A percentile compares a stretch with the other conserved stretches of the same genome.
phyloP scores from a whole-genome alignment of 2,888 invertebrate species.

The Subacronicta megacephala region DNA sequence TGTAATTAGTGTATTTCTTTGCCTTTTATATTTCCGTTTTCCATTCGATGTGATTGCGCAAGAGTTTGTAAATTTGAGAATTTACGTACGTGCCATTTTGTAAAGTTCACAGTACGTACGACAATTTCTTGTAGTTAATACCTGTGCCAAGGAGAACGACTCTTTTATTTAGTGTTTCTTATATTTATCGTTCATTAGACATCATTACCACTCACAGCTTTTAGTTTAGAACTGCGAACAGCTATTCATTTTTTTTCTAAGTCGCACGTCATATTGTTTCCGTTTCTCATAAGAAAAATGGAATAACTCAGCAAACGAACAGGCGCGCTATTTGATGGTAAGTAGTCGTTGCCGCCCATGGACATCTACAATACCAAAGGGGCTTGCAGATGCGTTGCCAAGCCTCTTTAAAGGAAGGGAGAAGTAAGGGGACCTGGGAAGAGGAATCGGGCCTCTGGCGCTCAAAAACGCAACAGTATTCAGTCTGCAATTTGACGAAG shows the following conservation, averaged over 20 bases:
- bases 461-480: too few relatives aligned
- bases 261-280: constrained; percentile 13
- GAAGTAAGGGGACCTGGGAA: too few relatives aligned
- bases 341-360: too few relatives aligned
- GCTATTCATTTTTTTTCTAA: constrained; percentile 11
- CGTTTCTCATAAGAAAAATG: too few relatives aligned
- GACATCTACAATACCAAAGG: too few relatives aligned
- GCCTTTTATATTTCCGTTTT: constrained; percentile 15
- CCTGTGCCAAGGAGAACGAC: constrained; percentile 33
- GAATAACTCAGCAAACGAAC: too few relatives aligned
- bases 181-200: constrained; percentile 41
- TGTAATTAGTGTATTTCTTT: constrained; percentile 10
- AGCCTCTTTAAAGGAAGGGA: too few relatives aligned
- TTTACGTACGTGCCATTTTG: constrained; percentile 37
- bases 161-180: constrained; percentile 29
- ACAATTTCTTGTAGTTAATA: constrained; percentile 48
- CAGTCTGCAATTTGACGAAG: too few relatives aligned
- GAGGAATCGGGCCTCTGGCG: too few relatives aligned
- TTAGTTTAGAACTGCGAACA: constrained; percentile 33
- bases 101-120: constrained; percentile 28
- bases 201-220: constrained; percentile 19
- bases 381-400: too few relatives aligned
- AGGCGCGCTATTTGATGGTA: too few relatives aligned
- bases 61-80: constrained; percentile 36
- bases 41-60: constrained; percentile 37